Evolutionary conservation across 2,888 invertebrate species (phyloP).

Genomic region (Chaitophorus viminalis): DNA sequence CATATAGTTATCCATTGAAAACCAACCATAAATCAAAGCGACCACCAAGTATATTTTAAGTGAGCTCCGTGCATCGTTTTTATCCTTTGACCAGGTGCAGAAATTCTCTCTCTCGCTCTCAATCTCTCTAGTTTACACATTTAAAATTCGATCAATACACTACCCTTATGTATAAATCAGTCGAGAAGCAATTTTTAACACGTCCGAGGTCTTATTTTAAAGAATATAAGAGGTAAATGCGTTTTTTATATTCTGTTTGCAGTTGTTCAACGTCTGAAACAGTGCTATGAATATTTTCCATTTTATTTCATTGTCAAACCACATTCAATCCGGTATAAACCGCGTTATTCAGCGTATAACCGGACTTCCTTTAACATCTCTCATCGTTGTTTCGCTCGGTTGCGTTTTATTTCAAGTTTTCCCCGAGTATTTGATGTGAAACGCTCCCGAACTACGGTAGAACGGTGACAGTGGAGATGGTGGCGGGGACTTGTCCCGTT

Average conservation of each 20-base stretch:
- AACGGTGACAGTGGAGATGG: not conserved
- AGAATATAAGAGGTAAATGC: not conserved
- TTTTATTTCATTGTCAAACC: conserved; percentile 18
- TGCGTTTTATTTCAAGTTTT: conserved; percentile 28
- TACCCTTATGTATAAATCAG: no score
- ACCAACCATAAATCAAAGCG: no score
- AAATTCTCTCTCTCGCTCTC: no score
- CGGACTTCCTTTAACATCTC: conserved; percentile 11
- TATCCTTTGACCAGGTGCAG: no score
- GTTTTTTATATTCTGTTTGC: not conserved
- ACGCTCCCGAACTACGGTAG: not conserved
- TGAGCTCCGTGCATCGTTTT: no score
- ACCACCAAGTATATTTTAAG: no score
- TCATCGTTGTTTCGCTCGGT: not conserved
- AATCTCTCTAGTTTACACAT: no score
- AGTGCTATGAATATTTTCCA: not conserved
- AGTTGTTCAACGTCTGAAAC: not conserved
- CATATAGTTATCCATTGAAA: no score
- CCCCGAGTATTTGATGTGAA: not conserved
- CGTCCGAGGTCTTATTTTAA: not conserved
- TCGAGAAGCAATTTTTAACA: not conserved
- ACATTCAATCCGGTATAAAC: conserved; percentile 2
- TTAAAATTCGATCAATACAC: no score
- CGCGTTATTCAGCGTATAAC: not conserved
- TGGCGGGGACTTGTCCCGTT: conserved; percentile 25